Evolutionary conservation across 2,113 vertebrate species (phyloP).

Genomic region (Numida meleagris): DNA sequence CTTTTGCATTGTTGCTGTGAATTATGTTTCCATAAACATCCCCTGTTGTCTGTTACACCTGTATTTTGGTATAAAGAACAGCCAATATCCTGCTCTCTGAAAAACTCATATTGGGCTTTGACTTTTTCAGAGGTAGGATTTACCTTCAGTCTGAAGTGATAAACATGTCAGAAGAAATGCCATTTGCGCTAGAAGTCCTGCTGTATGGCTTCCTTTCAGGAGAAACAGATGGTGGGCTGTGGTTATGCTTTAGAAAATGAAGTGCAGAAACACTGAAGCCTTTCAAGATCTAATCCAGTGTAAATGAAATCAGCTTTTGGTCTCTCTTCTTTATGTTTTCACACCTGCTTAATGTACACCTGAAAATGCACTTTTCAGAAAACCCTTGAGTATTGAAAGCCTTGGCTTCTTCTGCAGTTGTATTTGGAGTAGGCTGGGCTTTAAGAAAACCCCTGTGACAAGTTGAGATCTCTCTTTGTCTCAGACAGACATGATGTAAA

Average conservation of each 20-base stretch:
- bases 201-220: not conserved
- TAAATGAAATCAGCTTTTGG: constrained; percentile 31
- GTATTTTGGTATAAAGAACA: constrained; percentile 34
- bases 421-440: not conserved
- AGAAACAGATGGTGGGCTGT: not conserved
- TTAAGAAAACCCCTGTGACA: not conserved
- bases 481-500: not conserved
- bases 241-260: not conserved
- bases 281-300: not conserved
- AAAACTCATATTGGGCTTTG: constrained; percentile 39
- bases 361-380: not conserved
- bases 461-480: not conserved
- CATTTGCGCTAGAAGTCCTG: not conserved
- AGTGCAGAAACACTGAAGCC: not conserved
- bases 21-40: constrained; percentile 45
- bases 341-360: not conserved
- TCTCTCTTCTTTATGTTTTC: constrained; percentile 20
- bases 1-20: constrained; percentile 46
- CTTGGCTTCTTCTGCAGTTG: not conserved
- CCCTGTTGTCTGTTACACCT: not conserved
- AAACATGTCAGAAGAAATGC: constrained; percentile 12
- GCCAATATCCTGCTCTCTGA: constrained; percentile 18
- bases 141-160: constrained; percentile 5
- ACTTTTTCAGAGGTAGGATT: not conserved
- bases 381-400: not conserved